A percentile compares a stretch with the other conserved stretches of the same genome.
phyloP scores from a whole-genome alignment of 2,113 vertebrate genomes.

The Cettia cetti region DNA sequence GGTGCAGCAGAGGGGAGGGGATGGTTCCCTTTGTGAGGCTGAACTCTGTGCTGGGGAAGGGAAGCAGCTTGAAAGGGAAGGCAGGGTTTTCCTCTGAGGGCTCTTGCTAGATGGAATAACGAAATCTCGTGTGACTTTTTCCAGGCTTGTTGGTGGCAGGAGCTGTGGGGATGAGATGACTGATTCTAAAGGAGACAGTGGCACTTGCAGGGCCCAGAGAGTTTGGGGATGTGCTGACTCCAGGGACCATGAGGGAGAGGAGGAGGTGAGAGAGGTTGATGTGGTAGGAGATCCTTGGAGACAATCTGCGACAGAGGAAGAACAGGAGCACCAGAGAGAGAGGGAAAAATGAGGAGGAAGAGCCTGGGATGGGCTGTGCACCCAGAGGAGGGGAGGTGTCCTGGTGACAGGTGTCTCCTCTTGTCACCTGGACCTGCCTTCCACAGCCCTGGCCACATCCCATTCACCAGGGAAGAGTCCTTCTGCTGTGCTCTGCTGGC shows the following conservation, averaged over 20 bases:
- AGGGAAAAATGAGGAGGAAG: background rate
- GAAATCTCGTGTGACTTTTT: background rate
- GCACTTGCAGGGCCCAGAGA: background rate
- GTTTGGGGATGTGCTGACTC: background rate
- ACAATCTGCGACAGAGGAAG: background rate
- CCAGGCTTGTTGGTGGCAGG: background rate
- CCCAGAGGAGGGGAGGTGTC: background rate
- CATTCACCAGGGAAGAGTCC: rapidly evolving
- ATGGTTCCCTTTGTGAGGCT: background rate
- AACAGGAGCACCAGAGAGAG: background rate
- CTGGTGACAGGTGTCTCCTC: background rate
- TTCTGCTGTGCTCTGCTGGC: background rate
- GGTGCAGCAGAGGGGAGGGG: rapidly evolving
- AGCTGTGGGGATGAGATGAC: background rate
- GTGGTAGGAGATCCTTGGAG: background rate
- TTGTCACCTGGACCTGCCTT: background rate
- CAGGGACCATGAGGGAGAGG: rapidly evolving
- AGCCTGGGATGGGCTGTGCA: background rate
- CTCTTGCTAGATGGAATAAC: background rate
- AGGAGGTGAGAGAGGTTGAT: background rate
- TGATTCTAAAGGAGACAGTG: background rate
- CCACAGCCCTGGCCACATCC: background rate
- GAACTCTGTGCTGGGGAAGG: background rate
- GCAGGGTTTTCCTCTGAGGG: background rate
- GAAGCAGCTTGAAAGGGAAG: background rate